A percentile compares a stretch with the other conserved stretches of the same genome.
Conservation (phyloP, 1,140 invertebrate genomes). For the Drosophila chauvacae region DNA sequence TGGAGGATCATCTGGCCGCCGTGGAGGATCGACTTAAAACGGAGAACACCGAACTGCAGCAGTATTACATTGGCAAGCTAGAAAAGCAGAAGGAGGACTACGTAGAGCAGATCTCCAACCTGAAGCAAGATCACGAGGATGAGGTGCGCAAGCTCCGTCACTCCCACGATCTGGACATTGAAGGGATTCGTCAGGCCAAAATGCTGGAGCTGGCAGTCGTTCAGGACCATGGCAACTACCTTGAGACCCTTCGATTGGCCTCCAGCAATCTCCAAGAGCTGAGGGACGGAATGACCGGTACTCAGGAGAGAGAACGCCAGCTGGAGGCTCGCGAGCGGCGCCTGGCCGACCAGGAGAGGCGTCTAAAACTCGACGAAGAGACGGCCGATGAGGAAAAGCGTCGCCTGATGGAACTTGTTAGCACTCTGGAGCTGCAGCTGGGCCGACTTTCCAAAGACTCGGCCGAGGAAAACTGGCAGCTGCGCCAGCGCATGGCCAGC, state of each 20-base stretch:
- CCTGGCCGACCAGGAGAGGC: conserved; percentile 76
- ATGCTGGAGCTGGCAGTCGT: conserved; percentile 80
- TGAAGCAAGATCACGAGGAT: conserved; percentile 81
- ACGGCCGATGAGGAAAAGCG: conserved; percentile 85
- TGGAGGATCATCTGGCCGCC: conserved; percentile 84
- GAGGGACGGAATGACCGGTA: conserved; percentile 75
- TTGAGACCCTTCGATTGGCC: conserved; percentile 84
- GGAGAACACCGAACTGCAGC: conserved; percentile 76
- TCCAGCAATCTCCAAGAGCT: conserved; percentile 81
- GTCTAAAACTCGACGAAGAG: conserved; percentile 84
- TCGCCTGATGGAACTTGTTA: conserved; percentile 85
- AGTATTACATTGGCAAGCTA: conserved; percentile 80
- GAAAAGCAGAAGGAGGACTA: conserved; percentile 80
- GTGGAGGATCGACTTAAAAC: conserved; percentile 84
- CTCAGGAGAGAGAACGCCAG: conserved; percentile 80
- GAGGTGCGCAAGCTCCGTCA: conserved; percentile 83
- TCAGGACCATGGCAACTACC: conserved; percentile 83
- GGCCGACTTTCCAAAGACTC: conserved; percentile 80
- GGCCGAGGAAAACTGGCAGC: conserved; percentile 84
- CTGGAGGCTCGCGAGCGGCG: conserved; percentile 81
- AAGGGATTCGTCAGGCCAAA: conserved; percentile 85
- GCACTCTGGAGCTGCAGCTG: conserved; percentile 85
- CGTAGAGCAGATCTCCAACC: conserved; percentile 78
- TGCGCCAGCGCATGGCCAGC: conserved; percentile 82
- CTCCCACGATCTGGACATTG: conserved; percentile 82